These are phyloP conservation scores for Prinia subflava DNA, from an alignment of 2,113 vertebrate genomes.

Conservation along the genomic window DNA sequence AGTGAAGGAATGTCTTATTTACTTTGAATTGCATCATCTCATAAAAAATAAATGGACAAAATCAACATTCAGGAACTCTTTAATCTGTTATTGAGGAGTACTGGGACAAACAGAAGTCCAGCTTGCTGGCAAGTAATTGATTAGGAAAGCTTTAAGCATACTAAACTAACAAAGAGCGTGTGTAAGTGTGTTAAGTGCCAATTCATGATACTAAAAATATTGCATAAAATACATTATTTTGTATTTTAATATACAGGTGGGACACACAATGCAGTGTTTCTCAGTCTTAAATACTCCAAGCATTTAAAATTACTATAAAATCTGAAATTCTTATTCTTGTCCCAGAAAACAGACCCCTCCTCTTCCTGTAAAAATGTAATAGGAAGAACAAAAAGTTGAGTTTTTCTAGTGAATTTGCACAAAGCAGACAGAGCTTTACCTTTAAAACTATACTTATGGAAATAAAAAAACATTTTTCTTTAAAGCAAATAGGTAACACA, in stretches of 20 bases:
- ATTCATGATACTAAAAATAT: background rate
- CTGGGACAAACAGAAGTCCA: background rate
- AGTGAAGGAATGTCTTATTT: background rate
- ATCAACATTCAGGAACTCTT: background rate
- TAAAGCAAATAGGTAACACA: background rate
- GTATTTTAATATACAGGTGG: background rate
- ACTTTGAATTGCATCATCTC: background rate
- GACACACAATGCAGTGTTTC: background rate
- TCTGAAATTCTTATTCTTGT: background rate
- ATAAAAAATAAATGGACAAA: slow-evolving; percentile 31
- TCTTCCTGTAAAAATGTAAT: background rate
- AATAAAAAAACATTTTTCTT: background rate
- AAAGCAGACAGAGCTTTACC: background rate
- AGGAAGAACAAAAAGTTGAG: background rate
- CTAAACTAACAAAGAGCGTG: background rate
- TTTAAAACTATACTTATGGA: background rate
- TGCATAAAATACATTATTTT: background rate
- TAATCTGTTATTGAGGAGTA: background rate
- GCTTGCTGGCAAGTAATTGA: background rate
- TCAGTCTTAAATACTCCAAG: background rate
- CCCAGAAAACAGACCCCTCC: background rate
- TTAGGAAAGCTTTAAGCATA: background rate
- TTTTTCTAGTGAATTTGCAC: background rate
- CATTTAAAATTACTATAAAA: background rate
- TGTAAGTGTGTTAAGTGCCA: background rate